phyloP scores from a whole-genome alignment of 2,888 invertebrate species.

The Chesias legatella region DNA sequence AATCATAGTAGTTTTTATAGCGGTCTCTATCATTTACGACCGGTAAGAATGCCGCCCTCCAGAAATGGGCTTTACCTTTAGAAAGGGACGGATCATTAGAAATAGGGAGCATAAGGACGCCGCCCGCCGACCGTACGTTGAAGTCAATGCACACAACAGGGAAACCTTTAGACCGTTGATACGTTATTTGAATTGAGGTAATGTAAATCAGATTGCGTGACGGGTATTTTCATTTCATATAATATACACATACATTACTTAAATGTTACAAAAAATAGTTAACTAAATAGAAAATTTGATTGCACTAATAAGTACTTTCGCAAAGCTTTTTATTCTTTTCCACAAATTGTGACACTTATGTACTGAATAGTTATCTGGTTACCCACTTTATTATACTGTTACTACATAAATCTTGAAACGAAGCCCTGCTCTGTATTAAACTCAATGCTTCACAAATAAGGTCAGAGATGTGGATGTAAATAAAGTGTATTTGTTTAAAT shows the following conservation, averaged over 20 bases:
- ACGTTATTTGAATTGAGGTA: slow-evolving; percentile 22
- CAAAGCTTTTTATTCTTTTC: slow-evolving; percentile 5
- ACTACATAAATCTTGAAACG: slow-evolving; percentile 1
- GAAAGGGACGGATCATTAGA: slow-evolving; percentile 38
- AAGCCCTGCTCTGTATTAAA: slow-evolving; percentile 3
- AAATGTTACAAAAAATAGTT: slow-evolving; percentile 3
- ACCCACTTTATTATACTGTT: slow-evolving; percentile 1
- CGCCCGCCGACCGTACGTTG: slow-evolving; percentile 27
- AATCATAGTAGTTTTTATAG: slow-evolving; percentile 43
- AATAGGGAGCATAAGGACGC: slow-evolving; percentile 32
- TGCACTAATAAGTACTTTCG: no score
- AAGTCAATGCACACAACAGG: slow-evolving; percentile 10
- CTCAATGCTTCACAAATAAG: slow-evolving; percentile 1
- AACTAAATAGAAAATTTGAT: no score
- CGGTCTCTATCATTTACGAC: slow-evolving; percentile 41
- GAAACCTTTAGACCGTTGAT: slow-evolving; percentile 28
- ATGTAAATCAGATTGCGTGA: slow-evolving; percentile 5
- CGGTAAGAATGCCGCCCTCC: slow-evolving; percentile 35
- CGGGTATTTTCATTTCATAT: slow-evolving; percentile 6
- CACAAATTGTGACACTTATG: slow-evolving; percentile 6
- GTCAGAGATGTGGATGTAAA: slow-evolving; percentile 5
- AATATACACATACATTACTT: slow-evolving; percentile 7
- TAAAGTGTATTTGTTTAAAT: slow-evolving; percentile 8
- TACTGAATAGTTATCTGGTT: slow-evolving; percentile 8
- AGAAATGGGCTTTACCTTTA: slow-evolving; percentile 27